Base-by-base conservation (phyloP, 1,140 invertebrate genomes). In the Ostrea denselamellosa region DNA sequence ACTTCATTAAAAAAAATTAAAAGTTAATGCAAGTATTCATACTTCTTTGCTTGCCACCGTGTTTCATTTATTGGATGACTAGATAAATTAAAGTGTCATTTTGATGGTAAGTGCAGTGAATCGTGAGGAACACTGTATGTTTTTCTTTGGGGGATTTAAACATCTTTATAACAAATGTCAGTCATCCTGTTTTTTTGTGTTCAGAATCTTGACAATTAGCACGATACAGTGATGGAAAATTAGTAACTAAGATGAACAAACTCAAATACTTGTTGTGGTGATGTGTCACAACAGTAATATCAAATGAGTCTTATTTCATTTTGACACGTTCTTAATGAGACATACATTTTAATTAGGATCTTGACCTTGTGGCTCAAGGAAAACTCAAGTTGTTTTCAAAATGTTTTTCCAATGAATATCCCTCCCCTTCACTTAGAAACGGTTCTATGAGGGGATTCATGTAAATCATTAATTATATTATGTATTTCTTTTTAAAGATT, bases 271-370 rank as follows among this genome's bases (percentile, higher is more conserved):
- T 77, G 12, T 22, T 77, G 68, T 77, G 22, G 12, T 9, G 25
- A 34, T 25, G 68, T 77, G 68, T 77, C 68, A 77, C 68, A 77
- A 28, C 7, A 12, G 10, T 77, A 34, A 77, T 77, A 34, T 77
- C 14, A 77, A 28, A 9, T 8, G 68, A 77, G 22, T 77, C 68
- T 77, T 77, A 77, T 77, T 77, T 77, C 68, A 77, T 77, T 25
- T 34, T 77, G 68, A 77, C 68, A 77, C 68, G 9, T 1, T 77
- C 68, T 77, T 34, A 77, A 77, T 77, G 68, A 77, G 68, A 77
- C 68, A 77, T 77, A 19, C 28, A 77, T 7, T 34, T 77, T 77
- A 77, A 34, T 25, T 77, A 77, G 68, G 22, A 17, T 28, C 5
- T 34, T 77, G 68, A 77, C 68, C 25, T 77, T 77, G 25, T 34